Percentiles rank a stretch among this genome's conserved stretches.
These are phyloP conservation scores for Microtus pennsylvanicus DNA, from an alignment of 2,113 vertebrate genomes.

Conservation along the genomic window DNA sequence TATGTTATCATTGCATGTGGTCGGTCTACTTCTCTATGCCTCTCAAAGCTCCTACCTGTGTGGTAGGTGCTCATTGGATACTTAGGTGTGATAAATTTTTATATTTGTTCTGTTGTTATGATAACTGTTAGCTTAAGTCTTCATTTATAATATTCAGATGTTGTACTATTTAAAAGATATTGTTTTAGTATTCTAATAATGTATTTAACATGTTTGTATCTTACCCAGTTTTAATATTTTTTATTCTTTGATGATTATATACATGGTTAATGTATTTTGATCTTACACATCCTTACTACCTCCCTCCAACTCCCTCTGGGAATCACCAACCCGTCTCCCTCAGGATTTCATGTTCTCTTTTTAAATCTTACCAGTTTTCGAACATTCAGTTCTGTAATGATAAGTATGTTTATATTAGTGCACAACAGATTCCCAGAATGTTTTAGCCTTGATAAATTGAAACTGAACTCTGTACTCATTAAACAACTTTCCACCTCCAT, in stretches of 20 bases:
- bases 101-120: conserved; percentile 35
- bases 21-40: neutral
- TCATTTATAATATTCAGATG: neutral
- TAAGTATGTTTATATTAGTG: neutral
- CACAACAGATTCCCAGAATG: neutral
- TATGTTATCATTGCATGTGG: neutral
- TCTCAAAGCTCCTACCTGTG: conserved; percentile 1
- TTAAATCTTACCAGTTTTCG: neutral
- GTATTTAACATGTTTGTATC: neutral
- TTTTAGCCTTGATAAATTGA: conserved; percentile 22
- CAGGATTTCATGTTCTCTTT: neutral
- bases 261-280: neutral
- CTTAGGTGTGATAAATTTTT: conserved; percentile 7
- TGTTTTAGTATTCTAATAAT: conserved; percentile 36
- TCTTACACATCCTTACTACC: neutral
- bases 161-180: neutral
- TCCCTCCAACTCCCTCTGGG: neutral
- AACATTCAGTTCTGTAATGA: neutral
- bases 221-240: neutral
- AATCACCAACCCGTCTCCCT: neutral
- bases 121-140: conserved; percentile 21
- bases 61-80: conserved; percentile 1
- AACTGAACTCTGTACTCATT: conserved; percentile 6
- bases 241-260: neutral
- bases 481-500: neutral